A percentile compares a stretch with the other conserved stretches of the same genome.
These are phyloP conservation scores for Coregonus ussuriensis DNA, from an alignment of 2,797 vertebrate species.

Conservation along the genomic window DNA sequence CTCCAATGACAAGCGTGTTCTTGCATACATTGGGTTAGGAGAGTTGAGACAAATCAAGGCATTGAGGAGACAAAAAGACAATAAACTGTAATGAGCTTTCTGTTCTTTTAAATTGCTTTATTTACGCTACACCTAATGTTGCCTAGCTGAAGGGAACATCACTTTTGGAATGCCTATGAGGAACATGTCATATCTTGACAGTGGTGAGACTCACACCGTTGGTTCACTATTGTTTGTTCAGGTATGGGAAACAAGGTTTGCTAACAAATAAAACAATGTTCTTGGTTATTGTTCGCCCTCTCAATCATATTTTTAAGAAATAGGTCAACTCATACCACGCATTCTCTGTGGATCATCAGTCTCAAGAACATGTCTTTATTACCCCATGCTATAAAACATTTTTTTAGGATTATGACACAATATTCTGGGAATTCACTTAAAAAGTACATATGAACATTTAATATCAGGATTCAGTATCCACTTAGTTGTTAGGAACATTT, in stretches of 20 bases:
- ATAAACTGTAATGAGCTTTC: not conserved
- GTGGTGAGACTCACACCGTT: constrained; percentile 29
- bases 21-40: not conserved
- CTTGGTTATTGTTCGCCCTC: not conserved
- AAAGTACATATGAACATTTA: not conserved
- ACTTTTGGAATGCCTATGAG: constrained; percentile 28
- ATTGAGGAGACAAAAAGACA: not conserved
- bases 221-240: constrained; percentile 24
- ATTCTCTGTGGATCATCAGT: constrained; percentile 8
- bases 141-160: constrained; percentile 27
- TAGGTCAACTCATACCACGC: not conserved
- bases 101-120: constrained; percentile 14
- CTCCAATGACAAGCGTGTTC: not conserved
- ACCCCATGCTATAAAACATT: not conserved
- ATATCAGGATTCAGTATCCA: not conserved
- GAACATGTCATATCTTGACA: constrained; percentile 21
- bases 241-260: not conserved
- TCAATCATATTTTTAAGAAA: not conserved
- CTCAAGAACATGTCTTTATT: not conserved
- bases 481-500: not conserved
- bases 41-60: not conserved
- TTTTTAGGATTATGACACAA: not conserved
- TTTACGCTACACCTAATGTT: constrained; percentile 34
- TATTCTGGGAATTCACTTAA: not conserved
- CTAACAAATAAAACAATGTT: constrained; percentile 9